Evolutionary conservation across 2,888 invertebrate species (phyloP).

Genomic region (Steinernema carpocapsae): DNA sequence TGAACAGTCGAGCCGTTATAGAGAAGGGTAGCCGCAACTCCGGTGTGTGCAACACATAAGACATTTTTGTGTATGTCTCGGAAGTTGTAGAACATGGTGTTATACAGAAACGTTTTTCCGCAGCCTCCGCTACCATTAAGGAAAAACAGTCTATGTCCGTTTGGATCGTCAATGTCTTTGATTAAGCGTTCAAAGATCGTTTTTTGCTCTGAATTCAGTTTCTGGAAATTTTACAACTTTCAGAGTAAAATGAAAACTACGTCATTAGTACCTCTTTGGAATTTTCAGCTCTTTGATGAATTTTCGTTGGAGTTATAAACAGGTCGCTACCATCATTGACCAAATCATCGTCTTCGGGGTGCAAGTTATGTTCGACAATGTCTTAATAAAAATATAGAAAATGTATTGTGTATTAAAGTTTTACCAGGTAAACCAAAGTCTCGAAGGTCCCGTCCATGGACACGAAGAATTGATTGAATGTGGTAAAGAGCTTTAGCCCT

Average conservation of each 20-base stretch:
- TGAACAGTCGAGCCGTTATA: slow-evolving; percentile 3
- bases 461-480: not conserved
- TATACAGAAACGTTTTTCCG: slow-evolving; percentile 1
- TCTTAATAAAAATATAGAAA: not conserved
- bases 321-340: not conserved
- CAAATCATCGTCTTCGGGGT: not conserved
- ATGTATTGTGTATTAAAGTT: not conserved
- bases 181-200: not conserved
- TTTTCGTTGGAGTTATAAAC: not conserved
- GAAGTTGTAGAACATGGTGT: not conserved
- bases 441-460: not conserved
- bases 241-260: not conserved
- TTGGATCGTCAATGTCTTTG: not conserved
- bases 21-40: not conserved
- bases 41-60: slow-evolving; percentile 1
- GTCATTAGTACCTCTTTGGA: not conserved
- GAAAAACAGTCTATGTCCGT: not conserved
- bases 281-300: not conserved
- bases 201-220: not conserved
- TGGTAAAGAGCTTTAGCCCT: not conserved
- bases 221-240: not conserved
- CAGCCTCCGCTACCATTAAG: not conserved
- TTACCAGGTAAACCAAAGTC: not conserved
- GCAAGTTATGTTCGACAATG: not conserved
- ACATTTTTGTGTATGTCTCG: not conserved